Conservation (phyloP, 2,888 invertebrate species). For the Mesorhabditis belari region DNA sequence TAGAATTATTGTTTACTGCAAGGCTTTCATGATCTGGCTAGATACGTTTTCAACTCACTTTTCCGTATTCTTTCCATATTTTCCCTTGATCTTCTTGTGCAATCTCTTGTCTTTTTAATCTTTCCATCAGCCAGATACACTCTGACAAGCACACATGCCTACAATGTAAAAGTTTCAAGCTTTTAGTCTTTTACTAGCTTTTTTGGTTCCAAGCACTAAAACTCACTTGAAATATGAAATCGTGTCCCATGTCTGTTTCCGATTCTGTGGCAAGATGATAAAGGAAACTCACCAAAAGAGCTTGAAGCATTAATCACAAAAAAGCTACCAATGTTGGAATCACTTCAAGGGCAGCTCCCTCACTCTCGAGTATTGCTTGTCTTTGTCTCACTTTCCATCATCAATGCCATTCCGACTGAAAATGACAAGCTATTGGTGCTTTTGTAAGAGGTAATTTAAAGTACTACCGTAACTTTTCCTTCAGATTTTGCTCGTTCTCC, state of each 20-base stretch:
- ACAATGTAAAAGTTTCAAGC: not conserved
- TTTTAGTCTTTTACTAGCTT: slow-evolving; percentile 12
- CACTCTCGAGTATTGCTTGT: slow-evolving; percentile 27
- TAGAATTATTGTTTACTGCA: no score
- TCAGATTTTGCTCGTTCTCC: no score
- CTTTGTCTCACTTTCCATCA: slow-evolving; percentile 44
- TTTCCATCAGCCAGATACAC: slow-evolving; percentile 35
- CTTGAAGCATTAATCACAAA: not conserved
- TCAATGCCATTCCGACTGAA: slow-evolving; percentile 27
- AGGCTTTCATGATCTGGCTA: no score
- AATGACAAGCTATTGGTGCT: slow-evolving; percentile 14
- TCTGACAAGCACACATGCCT: slow-evolving; percentile 35
- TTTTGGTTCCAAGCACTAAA: slow-evolving; percentile 12
- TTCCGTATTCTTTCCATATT: slow-evolving; percentile 20
- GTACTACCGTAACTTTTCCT: no score
- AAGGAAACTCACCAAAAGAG: slow-evolving; percentile 9
- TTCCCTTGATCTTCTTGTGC: slow-evolving; percentile 23
- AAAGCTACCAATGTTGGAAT: slow-evolving; percentile 39
- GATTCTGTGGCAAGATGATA: slow-evolving; percentile 20
- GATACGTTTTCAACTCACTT: no score
- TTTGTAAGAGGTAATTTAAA: no score
- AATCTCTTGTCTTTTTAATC: slow-evolving; percentile 23
- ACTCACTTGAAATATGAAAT: not conserved
- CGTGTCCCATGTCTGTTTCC: slow-evolving; percentile 7
- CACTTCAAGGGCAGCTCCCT: slow-evolving; percentile 35